Conservation (phyloP, 2,113 vertebrate genomes). For the Asarcornis scutulata region DNA sequence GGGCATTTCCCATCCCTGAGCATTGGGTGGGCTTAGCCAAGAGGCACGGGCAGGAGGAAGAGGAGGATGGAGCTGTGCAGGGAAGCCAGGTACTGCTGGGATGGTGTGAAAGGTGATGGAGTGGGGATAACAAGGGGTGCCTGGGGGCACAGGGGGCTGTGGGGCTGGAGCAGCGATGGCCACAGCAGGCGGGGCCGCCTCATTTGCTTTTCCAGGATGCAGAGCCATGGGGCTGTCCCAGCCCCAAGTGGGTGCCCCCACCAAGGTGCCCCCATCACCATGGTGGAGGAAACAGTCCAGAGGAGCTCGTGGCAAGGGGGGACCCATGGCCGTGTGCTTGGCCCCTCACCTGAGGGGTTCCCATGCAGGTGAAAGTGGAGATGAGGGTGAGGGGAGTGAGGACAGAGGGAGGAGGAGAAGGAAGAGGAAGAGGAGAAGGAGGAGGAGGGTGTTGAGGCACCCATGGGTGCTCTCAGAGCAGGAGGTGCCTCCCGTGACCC, state of each 20-base stretch:
- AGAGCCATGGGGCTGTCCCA: background rate
- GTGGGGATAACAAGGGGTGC: background rate
- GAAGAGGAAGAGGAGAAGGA: background rate
- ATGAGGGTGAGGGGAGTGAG: background rate
- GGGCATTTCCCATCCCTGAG: background rate
- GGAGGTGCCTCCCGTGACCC: background rate
- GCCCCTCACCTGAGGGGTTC: background rate
- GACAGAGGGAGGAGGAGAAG: background rate
- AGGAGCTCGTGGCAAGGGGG: accelerated
- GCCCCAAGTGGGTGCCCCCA: background rate
- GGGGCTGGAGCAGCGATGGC: background rate
- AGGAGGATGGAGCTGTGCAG: background rate
- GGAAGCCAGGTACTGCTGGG: background rate
- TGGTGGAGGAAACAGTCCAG: too few relatives aligned
- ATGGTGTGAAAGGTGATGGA: background rate
- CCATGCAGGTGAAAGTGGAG: background rate
- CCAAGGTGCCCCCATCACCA: background rate
- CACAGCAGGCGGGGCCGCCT: background rate
- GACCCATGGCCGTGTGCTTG: accelerated
- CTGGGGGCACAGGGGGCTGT: background rate
- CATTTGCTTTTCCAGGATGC: background rate
- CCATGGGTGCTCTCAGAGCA: background rate
- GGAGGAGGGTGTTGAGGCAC: accelerated
- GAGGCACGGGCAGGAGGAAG: background rate
- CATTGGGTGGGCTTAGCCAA: background rate